Base-by-base conservation (phyloP, 2,797 vertebrate genomes). In the Hydrophis major region DNA sequence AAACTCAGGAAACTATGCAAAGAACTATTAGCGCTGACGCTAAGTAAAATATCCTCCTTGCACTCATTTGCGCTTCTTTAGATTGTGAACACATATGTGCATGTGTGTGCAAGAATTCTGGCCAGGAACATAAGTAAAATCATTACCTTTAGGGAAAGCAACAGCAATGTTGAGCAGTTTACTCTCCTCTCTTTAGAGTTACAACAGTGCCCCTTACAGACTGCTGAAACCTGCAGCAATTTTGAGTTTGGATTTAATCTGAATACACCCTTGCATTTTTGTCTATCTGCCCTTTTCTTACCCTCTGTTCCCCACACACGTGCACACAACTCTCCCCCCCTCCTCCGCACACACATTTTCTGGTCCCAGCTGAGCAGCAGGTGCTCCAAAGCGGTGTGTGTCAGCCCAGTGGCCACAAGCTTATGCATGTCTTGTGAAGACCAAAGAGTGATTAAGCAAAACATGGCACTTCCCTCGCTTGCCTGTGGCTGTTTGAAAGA, bases 1-100 rank as follows among this genome's bases (percentile, higher is more conserved):
- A 96, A 53, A 95, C 93, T 87, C 83, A 87, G 93, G 93, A 94
- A 74, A 93, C 92, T 2, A 61, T 63, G 78, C 91, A 94, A 95
- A 91, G 88, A 94, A 93, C 92, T 2, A 0, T 89, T 95, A 93
- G 87, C 92, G 92, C 90, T 8, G 0, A 47, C 95, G 95, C 93
- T 93, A 94, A 89, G 95, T 14, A 42, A 95, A 95, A 93, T 94
- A 93, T 95, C 94, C 86, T 0, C 0, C 90, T 69, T 66, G 57
- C 66, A 10, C 18, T 95, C 95, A 94, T 87, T 91, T 32, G 27
- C 1, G 0, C 87, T 90, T 78, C 94, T 90, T 96, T 91, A 47
- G 20, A 83, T 42, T 47, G 20, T 11, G 74, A 47, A 37, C 10
- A 18, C 14, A 3, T 22, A 1, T 42, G 4, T 93, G 94, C 95